These are phyloP conservation scores for Volucella inflata DNA, from an alignment of 2,888 invertebrate species.

Conservation along the genomic window DNA sequence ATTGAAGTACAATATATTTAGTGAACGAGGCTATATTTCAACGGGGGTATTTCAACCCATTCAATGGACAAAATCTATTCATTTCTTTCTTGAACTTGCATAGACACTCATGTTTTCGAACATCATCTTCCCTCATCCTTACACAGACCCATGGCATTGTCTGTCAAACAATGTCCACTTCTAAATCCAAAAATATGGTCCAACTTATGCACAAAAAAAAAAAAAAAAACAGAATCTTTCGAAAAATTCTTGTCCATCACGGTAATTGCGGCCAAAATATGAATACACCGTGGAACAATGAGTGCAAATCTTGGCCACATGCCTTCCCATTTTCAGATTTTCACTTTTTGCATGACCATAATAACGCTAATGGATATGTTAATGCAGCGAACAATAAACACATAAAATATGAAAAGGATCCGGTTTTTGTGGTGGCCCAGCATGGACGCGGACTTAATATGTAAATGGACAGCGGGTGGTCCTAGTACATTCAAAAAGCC, in stretches of 20 bases:
- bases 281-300: slow-evolving; percentile 54
- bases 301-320: slow-evolving; percentile 35
- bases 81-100: too few species aligned
- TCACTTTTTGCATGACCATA: slow-evolving; percentile 41
- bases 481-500: slow-evolving; percentile 1
- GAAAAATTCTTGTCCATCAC: slow-evolving; percentile 45
- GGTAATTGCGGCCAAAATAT: slow-evolving; percentile 58
- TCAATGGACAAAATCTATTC: too few species aligned
- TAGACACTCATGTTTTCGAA: too few species aligned
- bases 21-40: too few species aligned
- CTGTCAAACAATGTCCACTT: slow-evolving; percentile 25
- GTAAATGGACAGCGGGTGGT: slow-evolving; percentile 72
- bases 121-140: too few species aligned
- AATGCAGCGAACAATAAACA: slow-evolving; percentile 67
- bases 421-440: slow-evolving; percentile 37
- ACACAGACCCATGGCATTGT: slow-evolving; percentile 12
- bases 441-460: slow-evolving; percentile 67
- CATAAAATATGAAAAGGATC: slow-evolving; percentile 40
- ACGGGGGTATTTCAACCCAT: too few species aligned
- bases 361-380: slow-evolving; percentile 73
- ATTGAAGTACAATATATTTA: too few species aligned
- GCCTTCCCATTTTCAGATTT: slow-evolving; percentile 7
- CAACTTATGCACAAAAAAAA: background rate
- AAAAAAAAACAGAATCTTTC: slow-evolving; percentile 12
- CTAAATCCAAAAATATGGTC: slow-evolving; percentile 17